Conservation (phyloP, 1,140 invertebrate genomes). For the Orussus abietinus region DNA sequence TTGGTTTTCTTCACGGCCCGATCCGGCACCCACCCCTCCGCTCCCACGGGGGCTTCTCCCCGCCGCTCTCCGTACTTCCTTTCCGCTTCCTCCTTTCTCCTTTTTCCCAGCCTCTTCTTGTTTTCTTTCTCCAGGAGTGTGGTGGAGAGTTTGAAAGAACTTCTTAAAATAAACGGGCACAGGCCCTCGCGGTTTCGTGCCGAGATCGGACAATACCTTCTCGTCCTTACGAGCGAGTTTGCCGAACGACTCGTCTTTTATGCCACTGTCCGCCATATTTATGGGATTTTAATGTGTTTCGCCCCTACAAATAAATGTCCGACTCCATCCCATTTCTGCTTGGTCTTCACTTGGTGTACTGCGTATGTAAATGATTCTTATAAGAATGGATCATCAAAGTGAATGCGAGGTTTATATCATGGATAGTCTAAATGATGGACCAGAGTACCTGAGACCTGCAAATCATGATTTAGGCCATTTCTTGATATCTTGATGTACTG, state of each 20-base stretch:
- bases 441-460: no score
- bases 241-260: not conserved
- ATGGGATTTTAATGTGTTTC: not conserved
- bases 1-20: constrained; percentile 15
- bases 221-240: not conserved
- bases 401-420: no score
- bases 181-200: constrained; percentile 7
- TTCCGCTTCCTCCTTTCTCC: constrained; percentile 11
- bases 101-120: constrained; percentile 4
- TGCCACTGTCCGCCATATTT: constrained; percentile 15
- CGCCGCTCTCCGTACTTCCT: constrained; percentile 16
- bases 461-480: no score
- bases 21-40: not conserved
- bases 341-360: no score
- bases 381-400: no score
- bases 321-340: no score
- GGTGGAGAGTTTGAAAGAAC: constrained; percentile 41
- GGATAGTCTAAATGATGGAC: no score
- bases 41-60: constrained; percentile 7
- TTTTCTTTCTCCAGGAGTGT: constrained; percentile 15
- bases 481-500: no score
- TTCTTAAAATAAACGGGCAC: constrained; percentile 45
- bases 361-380: no score
- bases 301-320: no score
- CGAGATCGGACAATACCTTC: constrained; percentile 22